Base-by-base conservation (phyloP, 1,140 invertebrate species). In the Bicyclus anynana region DNA sequence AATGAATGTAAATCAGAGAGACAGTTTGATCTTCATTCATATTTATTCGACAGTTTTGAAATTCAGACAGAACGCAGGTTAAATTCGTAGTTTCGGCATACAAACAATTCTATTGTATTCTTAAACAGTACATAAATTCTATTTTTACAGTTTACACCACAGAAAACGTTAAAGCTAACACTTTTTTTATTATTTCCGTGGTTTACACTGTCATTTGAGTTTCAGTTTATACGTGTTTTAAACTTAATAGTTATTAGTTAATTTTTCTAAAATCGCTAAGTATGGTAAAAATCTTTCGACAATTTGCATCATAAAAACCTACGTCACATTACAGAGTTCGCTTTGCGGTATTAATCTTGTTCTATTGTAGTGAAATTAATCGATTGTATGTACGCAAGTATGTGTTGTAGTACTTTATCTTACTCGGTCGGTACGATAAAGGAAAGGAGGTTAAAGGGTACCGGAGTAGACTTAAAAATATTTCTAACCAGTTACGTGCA, bases 11-110 rank as follows among this genome's bases (percentile, higher is more conserved):
- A 44, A 38, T 16, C 13, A 10, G 10, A 9, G 17, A 20, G 40
- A 0, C 40, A 4, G 17, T 12, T 16, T 16, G 2, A 40, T 16
- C 40, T 18, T 0, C 18, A 44, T 44, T 44, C 1, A 44, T 44
- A 44, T 44, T 20, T 44, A 44, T 44, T 20, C 40, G 20, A 20
- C 40, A 44, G 18, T 44, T 33, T 18, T 44, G 40, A 44, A 44
- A 20, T 44, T 44, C 40, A 44, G 40, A 12, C 40, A 16, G 16
- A 44, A 44, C 5, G 40, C 40, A 44, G 17, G 40, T 44, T 44
- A 44, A 20, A 42, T 7, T 20, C 10, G 9, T 44, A 20, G 40
- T 10, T 12, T 20, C 20, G 40, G 10, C 16, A 40, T 40, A 17
- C 37, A 17, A 40, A 20, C 13, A 16, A n/a, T 2, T 20, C 40